phyloP scores from a whole-genome alignment of 2,113 vertebrate genomes.

The Romanogobio albipinnatus region DNA sequence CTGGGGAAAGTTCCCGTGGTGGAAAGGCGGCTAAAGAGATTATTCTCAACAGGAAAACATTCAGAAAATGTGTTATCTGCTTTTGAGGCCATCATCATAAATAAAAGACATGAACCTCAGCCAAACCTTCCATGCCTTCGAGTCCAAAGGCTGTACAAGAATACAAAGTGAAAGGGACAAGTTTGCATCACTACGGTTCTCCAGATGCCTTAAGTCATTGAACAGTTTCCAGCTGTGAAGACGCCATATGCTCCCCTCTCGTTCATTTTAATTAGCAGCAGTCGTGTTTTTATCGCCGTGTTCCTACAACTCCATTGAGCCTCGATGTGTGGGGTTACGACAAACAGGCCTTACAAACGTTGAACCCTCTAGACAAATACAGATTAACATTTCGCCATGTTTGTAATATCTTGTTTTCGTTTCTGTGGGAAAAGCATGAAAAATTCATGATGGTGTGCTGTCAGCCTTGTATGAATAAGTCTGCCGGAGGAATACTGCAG shows the following conservation, averaged over 20 bases:
- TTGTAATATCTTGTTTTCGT: slow-evolving; percentile 28
- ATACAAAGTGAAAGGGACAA: slow-evolving; percentile 3
- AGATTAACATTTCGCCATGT: slow-evolving; percentile 35
- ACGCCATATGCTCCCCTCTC: slow-evolving; percentile 78
- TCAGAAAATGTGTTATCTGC: neutral
- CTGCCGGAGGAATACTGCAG: neutral
- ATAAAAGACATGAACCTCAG: neutral
- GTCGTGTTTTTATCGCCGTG: slow-evolving; percentile 66
- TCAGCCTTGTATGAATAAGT: slow-evolving; percentile 8
- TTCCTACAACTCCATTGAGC: slow-evolving; percentile 43
- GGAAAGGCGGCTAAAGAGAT: too few species aligned
- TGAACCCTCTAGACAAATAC: slow-evolving; percentile 33
- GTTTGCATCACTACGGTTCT: neutral
- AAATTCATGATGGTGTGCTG: neutral
- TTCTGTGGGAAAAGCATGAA: slow-evolving; percentile 7
- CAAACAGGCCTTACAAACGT: slow-evolving; percentile 46
- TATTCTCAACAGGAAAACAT: neutral
- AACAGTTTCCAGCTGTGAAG: slow-evolving; percentile 69
- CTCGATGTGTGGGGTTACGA: slow-evolving; percentile 46
- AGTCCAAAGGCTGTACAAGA: neutral
- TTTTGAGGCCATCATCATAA: neutral
- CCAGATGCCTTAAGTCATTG: slow-evolving; percentile 59
- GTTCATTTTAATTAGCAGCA: slow-evolving; percentile 75
- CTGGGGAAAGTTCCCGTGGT: too few species aligned
- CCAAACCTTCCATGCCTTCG: neutral